Percentiles rank a stretch among this genome's conserved stretches.
Evolutionary conservation across 2,113 vertebrate species (phyloP).

Genomic region (Pluvianellus socialis): DNA sequence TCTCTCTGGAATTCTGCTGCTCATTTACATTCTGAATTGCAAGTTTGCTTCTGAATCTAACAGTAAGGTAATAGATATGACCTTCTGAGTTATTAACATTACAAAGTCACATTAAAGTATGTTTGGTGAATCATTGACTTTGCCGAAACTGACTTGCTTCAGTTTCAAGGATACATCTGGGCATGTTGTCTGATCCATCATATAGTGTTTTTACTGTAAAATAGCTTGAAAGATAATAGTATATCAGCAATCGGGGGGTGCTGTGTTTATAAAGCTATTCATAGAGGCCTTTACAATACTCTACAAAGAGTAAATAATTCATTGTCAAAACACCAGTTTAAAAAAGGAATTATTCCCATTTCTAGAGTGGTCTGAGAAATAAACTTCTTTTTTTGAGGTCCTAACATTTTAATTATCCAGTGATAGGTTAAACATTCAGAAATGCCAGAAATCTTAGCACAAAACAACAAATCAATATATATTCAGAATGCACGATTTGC

Average conservation of each 20-base stretch:
- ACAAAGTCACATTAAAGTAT: not conserved
- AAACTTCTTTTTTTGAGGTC: not conserved
- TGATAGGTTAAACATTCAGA: not conserved
- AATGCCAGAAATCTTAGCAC: not conserved
- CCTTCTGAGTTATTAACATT: not conserved
- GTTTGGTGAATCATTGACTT: not conserved
- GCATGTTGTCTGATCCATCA: not conserved
- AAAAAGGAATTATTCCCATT: not conserved
- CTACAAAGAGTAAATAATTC: not conserved
- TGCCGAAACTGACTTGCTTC: not conserved
- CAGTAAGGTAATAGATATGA: not conserved
- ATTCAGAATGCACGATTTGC: not conserved
- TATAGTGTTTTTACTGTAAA: not conserved
- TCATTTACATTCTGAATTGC: not conserved
- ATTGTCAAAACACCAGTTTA: not conserved
- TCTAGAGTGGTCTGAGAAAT: not conserved
- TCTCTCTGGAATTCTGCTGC: not conserved
- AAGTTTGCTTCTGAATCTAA: not conserved
- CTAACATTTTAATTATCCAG: not conserved
- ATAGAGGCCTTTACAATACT: not conserved
- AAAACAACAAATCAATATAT: not conserved
- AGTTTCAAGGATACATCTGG: rapidly evolving
- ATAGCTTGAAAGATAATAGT: not conserved
- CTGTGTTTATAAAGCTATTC: not conserved
- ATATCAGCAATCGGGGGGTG: rapidly evolving